Evolutionary conservation across 2,113 vertebrate genomes (phyloP).

Genomic region (Ptychochromis oligacanthus): DNA sequence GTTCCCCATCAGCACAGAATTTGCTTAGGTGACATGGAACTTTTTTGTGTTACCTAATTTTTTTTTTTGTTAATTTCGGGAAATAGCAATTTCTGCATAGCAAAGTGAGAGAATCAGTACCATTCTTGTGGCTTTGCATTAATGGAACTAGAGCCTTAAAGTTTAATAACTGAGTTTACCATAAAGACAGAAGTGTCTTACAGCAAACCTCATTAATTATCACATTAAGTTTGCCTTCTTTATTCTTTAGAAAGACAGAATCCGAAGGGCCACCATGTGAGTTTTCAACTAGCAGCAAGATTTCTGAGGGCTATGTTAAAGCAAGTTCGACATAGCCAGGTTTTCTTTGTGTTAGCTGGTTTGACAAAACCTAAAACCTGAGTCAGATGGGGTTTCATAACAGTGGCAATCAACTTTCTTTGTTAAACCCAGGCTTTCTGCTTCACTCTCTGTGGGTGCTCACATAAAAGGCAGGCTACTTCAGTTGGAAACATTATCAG

Average conservation of each 20-base stretch:
- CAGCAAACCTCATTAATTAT: background rate
- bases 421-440: no score
- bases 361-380: no score
- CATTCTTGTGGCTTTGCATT: background rate
- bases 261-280: background rate
- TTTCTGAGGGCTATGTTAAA: background rate
- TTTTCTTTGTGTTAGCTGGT: background rate
- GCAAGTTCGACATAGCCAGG: background rate
- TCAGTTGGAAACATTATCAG: background rate
- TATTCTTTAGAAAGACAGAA: background rate
- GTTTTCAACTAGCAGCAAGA: background rate
- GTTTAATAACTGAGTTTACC: background rate
- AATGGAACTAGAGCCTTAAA: conserved; percentile 1
- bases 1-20: background rate
- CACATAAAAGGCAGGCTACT: background rate
- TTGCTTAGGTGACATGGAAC: accelerated
- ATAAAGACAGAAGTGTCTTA: background rate
- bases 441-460: background rate
- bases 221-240: background rate
- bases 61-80: background rate
- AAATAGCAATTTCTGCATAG: background rate
- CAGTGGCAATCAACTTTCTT: no score
- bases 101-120: background rate
- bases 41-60: no score
- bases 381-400: no score